These are phyloP conservation scores for Dermochelys coriacea DNA, from an alignment of 2,797 vertebrate species.

Conservation along the genomic window DNA sequence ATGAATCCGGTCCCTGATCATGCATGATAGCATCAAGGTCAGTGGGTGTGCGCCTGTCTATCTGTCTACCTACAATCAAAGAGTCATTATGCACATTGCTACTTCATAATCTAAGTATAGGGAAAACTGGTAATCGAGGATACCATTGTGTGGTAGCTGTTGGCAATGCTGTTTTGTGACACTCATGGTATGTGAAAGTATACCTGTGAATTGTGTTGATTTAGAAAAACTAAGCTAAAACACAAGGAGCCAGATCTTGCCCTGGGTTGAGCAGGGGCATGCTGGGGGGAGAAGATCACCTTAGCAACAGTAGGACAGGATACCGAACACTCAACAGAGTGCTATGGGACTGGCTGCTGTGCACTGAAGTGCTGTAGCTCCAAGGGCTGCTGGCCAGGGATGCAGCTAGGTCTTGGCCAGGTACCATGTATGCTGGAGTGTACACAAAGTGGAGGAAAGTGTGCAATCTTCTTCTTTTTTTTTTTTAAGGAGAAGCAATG, in stretches of 20 bases:
- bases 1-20: not conserved
- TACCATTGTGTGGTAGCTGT: not conserved
- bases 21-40: not conserved
- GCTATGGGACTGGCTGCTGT: not conserved
- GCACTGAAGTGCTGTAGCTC: not conserved
- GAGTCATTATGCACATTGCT: not conserved
- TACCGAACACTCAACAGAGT: not conserved
- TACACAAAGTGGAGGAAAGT: not conserved
- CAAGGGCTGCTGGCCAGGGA: not conserved
- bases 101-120: not conserved
- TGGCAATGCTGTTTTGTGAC: not conserved
- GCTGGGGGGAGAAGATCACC: not conserved
- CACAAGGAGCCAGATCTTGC: not conserved
- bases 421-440: not conserved
- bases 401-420: not conserved
- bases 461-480: not conserved
- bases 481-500: accelerated
- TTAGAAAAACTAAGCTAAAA: not conserved
- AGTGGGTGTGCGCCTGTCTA: not conserved
- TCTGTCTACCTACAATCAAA: not conserved
- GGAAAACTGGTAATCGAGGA: not conserved
- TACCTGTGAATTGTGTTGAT: not conserved
- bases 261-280: not conserved
- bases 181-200: not conserved
- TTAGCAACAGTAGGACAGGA: not conserved